Evolutionary conservation across 1,140 invertebrate genomes (phyloP).

Genomic region (Brachionus asplanchnoidis): DNA sequence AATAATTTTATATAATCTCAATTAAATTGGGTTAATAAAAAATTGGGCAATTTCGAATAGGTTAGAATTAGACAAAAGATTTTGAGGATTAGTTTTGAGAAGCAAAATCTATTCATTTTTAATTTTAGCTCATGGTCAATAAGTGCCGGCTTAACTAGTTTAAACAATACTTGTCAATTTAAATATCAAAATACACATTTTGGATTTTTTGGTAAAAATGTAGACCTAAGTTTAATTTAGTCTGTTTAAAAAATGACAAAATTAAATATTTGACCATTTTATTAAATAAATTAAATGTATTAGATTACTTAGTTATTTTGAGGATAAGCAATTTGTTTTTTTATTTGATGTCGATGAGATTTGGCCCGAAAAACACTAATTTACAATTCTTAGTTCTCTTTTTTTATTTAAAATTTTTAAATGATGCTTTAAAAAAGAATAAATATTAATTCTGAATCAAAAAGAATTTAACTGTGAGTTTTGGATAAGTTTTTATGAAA

Average conservation of each 20-base stretch:
- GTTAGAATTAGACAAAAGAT: background rate
- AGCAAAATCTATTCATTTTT: background rate
- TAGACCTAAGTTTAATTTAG: background rate
- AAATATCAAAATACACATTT: background rate
- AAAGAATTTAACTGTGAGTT: too few species aligned
- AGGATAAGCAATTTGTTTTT: background rate
- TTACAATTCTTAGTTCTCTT: background rate
- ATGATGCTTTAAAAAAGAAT: too few species aligned
- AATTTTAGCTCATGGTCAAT: background rate
- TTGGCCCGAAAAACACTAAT: background rate
- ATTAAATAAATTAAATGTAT: conserved; percentile 1
- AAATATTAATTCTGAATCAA: too few species aligned
- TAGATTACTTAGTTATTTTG: background rate
- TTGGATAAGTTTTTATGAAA: too few species aligned
- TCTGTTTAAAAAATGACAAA: conserved; percentile 1
- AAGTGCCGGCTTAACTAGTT: background rate
- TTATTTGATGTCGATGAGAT: background rate
- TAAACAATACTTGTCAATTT: background rate
- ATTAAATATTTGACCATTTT: background rate
- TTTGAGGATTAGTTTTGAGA: background rate
- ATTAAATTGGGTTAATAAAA: background rate
- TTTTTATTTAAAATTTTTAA: too few species aligned
- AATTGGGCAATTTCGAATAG: background rate
- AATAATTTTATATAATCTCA: background rate
- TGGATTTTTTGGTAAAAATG: background rate